Evolutionary conservation across 2,113 vertebrate species (phyloP).

Genomic region (Chaetodon trifascialis): DNA sequence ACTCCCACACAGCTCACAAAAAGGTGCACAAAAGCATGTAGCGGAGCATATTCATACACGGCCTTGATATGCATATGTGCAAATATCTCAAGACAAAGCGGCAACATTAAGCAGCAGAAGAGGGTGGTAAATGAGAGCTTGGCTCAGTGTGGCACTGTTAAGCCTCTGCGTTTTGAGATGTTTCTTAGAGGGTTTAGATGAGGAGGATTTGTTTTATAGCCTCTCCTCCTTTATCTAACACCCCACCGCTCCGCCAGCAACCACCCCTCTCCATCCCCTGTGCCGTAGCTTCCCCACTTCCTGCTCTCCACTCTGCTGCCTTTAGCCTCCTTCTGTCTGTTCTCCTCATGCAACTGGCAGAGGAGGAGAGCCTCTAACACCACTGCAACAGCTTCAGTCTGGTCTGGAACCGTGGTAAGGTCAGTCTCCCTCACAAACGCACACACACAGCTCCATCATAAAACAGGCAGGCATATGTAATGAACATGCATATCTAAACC

Average conservation of each 20-base stretch:
- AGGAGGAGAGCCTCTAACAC: conserved; percentile 50
- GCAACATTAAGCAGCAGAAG: conserved; percentile 58
- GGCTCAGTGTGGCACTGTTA: conserved; percentile 39
- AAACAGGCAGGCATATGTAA: conserved; percentile 24
- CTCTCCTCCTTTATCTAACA: conserved; percentile 47
- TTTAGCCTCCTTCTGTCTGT: conserved; percentile 77
- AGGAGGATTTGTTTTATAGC: conserved; percentile 63
- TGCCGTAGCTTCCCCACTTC: conserved; percentile 41
- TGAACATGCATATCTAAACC: conserved; percentile 2
- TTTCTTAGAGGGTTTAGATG: conserved; percentile 51
- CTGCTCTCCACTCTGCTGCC: conserved; percentile 54
- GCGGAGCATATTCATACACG: conserved; percentile 56
- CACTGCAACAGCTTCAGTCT: conserved; percentile 40
- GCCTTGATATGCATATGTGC: conserved; percentile 75
- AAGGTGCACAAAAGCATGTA: conserved; percentile 75
- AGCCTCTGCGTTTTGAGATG: conserved; percentile 46
- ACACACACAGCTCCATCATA: conserved; percentile 8
- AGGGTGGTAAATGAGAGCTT: conserved; percentile 62
- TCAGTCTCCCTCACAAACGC: conserved; percentile 44
- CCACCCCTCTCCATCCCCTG: conserved; percentile 44
- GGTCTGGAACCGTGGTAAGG: conserved; percentile 63
- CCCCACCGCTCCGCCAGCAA: conserved; percentile 27
- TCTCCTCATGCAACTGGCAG: conserved; percentile 64
- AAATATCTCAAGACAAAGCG: conserved; percentile 67
- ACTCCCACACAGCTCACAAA: conserved; percentile 78